Evolutionary conservation across 2,797 vertebrate species (phyloP).

Genomic region (Glossophaga mutica): DNA sequence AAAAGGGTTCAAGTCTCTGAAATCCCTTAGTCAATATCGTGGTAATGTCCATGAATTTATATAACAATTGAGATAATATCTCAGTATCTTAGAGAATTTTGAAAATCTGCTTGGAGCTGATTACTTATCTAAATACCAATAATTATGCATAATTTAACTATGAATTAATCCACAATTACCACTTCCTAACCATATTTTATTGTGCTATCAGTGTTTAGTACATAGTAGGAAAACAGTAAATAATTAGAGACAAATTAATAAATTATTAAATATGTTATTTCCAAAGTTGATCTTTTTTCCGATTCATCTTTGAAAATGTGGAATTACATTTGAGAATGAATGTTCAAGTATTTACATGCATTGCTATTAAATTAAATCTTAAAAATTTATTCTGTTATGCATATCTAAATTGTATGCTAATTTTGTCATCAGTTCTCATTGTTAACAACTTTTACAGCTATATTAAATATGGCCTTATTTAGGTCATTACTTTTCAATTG

Average conservation of each 20-base stretch:
- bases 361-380: background rate
- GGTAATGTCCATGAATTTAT: background rate
- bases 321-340: background rate
- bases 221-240: background rate
- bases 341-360: background rate
- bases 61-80: background rate
- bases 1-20: background rate
- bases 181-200: background rate
- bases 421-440: background rate
- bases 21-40: background rate
- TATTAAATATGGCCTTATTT: background rate
- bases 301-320: background rate
- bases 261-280: background rate
- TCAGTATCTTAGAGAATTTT: background rate
- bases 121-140: background rate
- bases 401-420: background rate
- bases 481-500: background rate
- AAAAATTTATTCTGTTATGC: background rate
- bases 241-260: background rate
- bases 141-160: background rate
- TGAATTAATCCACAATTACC: background rate
- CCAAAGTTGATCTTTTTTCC: background rate
- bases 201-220: background rate
- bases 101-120: background rate
- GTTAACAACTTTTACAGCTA: slow-evolving; percentile 7